These are phyloP conservation scores for Drosophila percnosoma DNA, from an alignment of 2,888 invertebrate genomes.

Conservation along the genomic window DNA sequence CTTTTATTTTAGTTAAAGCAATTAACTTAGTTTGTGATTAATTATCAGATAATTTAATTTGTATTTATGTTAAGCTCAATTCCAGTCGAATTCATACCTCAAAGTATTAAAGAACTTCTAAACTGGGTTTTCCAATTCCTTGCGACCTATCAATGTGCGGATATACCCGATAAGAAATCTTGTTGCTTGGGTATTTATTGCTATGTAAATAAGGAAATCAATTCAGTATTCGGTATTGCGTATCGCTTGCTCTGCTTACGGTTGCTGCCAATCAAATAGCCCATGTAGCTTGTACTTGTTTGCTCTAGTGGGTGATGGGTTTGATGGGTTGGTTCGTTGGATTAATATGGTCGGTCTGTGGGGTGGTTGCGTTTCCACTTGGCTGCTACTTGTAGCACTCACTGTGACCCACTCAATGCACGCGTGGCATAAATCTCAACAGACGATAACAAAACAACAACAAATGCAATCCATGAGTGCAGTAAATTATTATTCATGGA, in stretches of 20 bases:
- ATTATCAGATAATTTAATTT: background rate
- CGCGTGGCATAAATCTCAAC: constrained; percentile 60
- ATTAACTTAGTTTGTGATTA: background rate
- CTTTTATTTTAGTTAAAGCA: background rate
- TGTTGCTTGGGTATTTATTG: background rate
- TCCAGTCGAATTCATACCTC: background rate
- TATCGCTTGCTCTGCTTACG: constrained; percentile 51
- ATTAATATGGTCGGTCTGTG: background rate
- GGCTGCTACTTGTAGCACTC: constrained; percentile 4
- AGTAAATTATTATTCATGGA: constrained; percentile 11
- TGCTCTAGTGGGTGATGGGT: constrained; percentile 19
- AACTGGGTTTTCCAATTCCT: background rate
- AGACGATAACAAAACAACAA: constrained; percentile 45
- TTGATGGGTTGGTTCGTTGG: constrained; percentile 1
- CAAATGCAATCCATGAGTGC: constrained; percentile 49
- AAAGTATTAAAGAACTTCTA: background rate
- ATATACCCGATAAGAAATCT: background rate
- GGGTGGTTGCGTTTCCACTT: constrained; percentile 1
- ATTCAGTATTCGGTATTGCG: constrained; percentile 38
- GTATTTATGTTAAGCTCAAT: too few relatives aligned
- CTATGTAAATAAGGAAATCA: constrained; percentile 61
- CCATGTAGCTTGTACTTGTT: constrained; percentile 11
- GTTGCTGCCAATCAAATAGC: constrained; percentile 40
- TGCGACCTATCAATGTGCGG: background rate
- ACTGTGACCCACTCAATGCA: constrained; percentile 36